These are phyloP conservation scores for Acrobasis consociella DNA, from an alignment of 2,888 invertebrate genomes.

Conservation along the genomic window DNA sequence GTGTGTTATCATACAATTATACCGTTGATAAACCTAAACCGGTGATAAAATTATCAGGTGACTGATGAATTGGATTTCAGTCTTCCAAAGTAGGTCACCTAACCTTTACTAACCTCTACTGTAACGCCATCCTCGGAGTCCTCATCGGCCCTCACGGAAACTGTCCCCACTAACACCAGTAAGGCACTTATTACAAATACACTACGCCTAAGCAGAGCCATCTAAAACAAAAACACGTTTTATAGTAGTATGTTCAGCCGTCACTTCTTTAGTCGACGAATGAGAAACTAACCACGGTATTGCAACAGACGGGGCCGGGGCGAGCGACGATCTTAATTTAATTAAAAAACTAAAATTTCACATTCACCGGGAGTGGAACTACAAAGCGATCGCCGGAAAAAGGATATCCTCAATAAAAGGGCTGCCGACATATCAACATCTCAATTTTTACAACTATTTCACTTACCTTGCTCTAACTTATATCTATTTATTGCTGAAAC, in stretches of 20 bases:
- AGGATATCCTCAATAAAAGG: constrained; percentile 72
- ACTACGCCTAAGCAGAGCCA: constrained; percentile 62
- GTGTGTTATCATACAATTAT: background rate
- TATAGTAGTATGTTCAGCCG: background rate
- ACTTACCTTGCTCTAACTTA: constrained; percentile 28
- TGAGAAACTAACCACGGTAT: constrained; percentile 18
- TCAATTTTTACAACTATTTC: constrained; percentile 26
- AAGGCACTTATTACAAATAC: constrained; percentile 55
- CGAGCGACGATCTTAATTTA: constrained; percentile 47
- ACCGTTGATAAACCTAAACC: too few species aligned
- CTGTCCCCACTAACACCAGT: constrained; percentile 51
- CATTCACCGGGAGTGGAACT: constrained; percentile 25
- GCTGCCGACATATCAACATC: constrained; percentile 31
- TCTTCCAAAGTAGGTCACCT: constrained; percentile 45
- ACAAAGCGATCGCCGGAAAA: constrained; percentile 54
- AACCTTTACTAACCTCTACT: constrained; percentile 70
- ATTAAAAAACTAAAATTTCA: constrained; percentile 45
- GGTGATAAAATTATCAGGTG: constrained; percentile 19
- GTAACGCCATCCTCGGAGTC: constrained; percentile 62
- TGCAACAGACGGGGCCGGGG: constrained; percentile 15
- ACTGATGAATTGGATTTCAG: constrained; percentile 32
- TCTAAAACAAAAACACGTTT: constrained; percentile 55
- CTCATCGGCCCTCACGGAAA: constrained; percentile 48
- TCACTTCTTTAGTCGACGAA: constrained; percentile 17
- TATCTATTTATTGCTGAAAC: constrained; percentile 19